These are phyloP conservation scores for Pyrrhosoma nymphula DNA, from an alignment of 2,888 invertebrate genomes.

Conservation along the genomic window DNA sequence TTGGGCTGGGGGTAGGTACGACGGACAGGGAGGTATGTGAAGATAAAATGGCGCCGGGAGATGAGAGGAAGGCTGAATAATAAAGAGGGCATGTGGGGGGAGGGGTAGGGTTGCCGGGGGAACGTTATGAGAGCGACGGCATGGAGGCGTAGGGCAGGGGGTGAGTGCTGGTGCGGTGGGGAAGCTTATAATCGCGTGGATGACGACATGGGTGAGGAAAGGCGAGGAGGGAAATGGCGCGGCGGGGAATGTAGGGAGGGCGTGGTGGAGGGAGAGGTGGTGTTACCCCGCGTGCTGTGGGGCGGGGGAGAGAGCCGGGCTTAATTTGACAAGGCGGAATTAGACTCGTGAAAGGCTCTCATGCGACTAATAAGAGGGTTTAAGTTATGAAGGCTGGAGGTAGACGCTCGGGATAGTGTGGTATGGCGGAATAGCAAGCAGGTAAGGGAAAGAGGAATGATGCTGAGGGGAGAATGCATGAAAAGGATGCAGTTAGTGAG, in stretches of 20 bases:
- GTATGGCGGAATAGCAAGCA: not conserved
- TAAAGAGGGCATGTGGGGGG: not conserved
- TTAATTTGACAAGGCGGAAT: constrained; percentile 42
- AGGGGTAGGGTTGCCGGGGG: not conserved
- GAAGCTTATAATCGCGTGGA: not conserved
- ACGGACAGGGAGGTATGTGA: too few species aligned
- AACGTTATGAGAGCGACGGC: not conserved
- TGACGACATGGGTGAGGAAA: not conserved
- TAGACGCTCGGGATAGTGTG: not conserved
- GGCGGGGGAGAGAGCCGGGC: not conserved
- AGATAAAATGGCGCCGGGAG: too few species aligned
- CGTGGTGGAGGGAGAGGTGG: not conserved
- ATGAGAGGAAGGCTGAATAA: too few species aligned
- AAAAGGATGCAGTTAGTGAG: too few species aligned
- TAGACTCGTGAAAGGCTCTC: constrained; percentile 38
- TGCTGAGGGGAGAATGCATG: not conserved
- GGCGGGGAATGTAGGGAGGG: too few species aligned
- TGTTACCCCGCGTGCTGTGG: not conserved
- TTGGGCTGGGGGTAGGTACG: too few species aligned
- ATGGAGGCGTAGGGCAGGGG: not conserved
- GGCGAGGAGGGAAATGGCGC: not conserved
- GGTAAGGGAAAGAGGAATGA: not conserved
- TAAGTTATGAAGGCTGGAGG: constrained; percentile 16
- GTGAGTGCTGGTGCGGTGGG: not conserved
- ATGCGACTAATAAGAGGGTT: constrained; percentile 35